Conservation (phyloP, 2,797 vertebrate genomes). For the Saxicola maurus region DNA sequence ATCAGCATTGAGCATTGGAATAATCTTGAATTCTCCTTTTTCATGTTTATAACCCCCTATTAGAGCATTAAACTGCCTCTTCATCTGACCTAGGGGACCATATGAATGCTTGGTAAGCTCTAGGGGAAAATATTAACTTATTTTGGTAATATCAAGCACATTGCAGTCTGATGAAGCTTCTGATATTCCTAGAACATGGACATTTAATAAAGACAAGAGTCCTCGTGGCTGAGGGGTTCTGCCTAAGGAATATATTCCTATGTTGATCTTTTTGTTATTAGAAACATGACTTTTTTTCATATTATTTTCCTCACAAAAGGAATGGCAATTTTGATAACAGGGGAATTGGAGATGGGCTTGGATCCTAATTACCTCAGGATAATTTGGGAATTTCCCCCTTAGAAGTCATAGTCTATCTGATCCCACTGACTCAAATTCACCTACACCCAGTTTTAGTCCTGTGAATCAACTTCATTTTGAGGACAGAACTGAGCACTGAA, state of each 20-base stretch:
- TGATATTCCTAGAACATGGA: background rate
- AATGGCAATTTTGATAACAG: background rate
- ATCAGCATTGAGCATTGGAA: background rate
- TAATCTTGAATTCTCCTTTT: background rate
- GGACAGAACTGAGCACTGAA: background rate
- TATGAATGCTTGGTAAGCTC: background rate
- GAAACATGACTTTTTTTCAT: background rate
- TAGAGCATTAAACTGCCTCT: background rate
- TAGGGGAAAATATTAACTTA: background rate
- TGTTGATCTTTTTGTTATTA: background rate
- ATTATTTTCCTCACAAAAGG: background rate
- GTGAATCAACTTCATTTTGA: background rate
- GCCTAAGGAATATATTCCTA: background rate
- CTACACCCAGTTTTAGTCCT: background rate
- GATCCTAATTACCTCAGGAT: background rate
- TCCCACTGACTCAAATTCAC: background rate
- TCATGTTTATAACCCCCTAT: accelerated
- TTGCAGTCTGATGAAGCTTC: background rate
- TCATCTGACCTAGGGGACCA: background rate
- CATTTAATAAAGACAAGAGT: background rate
- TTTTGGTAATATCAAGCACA: background rate
- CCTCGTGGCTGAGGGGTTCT: background rate
- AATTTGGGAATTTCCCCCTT: background rate
- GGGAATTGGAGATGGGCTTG: background rate
- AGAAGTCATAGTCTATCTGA: background rate